These are phyloP conservation scores for Metacarcinus magister DNA, from an alignment of 2,888 invertebrate species.

Conservation along the genomic window DNA sequence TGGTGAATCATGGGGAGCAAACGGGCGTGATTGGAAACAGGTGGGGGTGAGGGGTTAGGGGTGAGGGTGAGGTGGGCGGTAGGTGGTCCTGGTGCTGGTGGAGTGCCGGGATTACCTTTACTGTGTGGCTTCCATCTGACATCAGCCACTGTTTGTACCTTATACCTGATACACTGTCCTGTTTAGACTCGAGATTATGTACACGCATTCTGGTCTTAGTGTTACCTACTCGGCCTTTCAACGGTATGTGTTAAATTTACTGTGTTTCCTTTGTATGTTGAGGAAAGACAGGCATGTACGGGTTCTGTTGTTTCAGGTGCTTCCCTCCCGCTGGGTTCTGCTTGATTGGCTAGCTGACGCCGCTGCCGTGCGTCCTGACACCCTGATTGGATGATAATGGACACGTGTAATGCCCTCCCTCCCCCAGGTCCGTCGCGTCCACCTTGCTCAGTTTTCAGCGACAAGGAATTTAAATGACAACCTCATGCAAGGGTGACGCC, in stretches of 20 bases:
- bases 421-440: background rate
- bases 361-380: background rate
- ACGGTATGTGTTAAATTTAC: background rate
- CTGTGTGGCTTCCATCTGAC: background rate
- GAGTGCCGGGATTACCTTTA: background rate
- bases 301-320: background rate
- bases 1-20: slow-evolving; percentile 1
- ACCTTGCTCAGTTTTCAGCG: background rate
- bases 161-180: background rate
- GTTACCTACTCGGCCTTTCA: background rate
- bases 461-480: background rate
- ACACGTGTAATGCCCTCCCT: background rate
- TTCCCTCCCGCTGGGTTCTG: background rate
- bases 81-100: background rate
- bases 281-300: background rate
- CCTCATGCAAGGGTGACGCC: background rate
- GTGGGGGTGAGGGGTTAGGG: background rate
- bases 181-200: background rate
- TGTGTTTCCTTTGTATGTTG: too few species aligned
- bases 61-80: background rate
- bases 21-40: background rate
- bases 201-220: background rate
- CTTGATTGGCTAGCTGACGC: background rate
- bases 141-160: background rate
- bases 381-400: background rate